phyloP scores from a whole-genome alignment of 2,797 vertebrate genomes.

The Streptopelia turtur region DNA sequence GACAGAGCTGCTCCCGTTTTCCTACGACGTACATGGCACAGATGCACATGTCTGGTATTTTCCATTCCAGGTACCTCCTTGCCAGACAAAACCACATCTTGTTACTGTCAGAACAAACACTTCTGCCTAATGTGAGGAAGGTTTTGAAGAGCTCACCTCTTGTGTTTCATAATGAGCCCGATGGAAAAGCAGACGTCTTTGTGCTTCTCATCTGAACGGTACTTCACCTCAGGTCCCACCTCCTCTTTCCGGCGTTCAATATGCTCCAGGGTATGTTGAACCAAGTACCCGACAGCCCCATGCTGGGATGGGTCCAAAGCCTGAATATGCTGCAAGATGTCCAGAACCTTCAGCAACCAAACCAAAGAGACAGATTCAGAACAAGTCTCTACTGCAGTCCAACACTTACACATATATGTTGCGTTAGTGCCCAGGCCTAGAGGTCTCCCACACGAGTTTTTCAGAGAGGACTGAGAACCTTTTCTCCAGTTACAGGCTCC shows the following conservation, averaged over 20 bases:
- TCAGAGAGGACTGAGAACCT: not conserved
- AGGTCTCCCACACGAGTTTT: rapidly evolving
- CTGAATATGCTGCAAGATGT: constrained; percentile 97
- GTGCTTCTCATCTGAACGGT: constrained; percentile 87
- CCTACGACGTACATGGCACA: not conserved
- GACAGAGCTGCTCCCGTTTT: not conserved
- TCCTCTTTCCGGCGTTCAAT: constrained; percentile 95
- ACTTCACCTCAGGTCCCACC: constrained; percentile 88
- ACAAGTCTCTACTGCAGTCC: not conserved
- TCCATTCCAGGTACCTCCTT: not conserved
- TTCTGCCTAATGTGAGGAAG: not conserved
- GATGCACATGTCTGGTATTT: not conserved
- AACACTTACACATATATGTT: rapidly evolving
- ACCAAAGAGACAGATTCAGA: constrained; percentile 38
- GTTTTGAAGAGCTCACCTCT: constrained; percentile 81
- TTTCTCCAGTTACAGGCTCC: not conserved
- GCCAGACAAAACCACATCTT: not conserved
- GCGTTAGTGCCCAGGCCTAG: not conserved
- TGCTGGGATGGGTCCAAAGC: constrained; percentile 95
- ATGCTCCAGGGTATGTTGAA: constrained; percentile 96
- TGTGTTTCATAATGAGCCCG: constrained; percentile 96
- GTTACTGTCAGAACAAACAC: not conserved
- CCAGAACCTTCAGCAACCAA: constrained; percentile 87
- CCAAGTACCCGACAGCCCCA: constrained; percentile 93
- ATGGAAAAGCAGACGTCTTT: constrained; percentile 90